Percentiles rank a stretch among this genome's conserved stretches.
Evolutionary conservation across 2,888 invertebrate species (phyloP).

Genomic region (Resseliella maxima): DNA sequence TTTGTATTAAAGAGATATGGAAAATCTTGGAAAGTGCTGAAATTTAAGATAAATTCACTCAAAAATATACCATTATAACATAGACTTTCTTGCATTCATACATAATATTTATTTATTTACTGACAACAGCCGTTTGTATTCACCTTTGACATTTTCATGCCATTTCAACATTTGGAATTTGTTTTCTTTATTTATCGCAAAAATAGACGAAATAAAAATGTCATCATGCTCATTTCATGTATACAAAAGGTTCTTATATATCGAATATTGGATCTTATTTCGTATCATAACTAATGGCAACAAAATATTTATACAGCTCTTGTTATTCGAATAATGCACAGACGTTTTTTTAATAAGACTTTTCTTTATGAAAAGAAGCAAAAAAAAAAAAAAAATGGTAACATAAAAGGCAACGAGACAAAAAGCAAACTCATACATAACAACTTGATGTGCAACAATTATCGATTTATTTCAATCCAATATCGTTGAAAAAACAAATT

Average conservation of each 20-base stretch:
- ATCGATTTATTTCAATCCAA: too few species aligned
- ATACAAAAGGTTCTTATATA: neutral
- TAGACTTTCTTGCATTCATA: too few species aligned
- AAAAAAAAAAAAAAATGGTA: neutral
- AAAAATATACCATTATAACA: neutral
- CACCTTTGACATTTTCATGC: constrained; percentile 9
- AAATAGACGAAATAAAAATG: neutral
- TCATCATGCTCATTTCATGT: neutral
- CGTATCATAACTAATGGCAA: neutral
- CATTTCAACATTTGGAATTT: neutral
- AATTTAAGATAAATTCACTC: neutral
- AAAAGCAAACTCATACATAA: too few species aligned
- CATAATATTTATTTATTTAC: too few species aligned
- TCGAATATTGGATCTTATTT: neutral
- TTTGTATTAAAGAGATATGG: neutral
- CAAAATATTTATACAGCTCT: neutral
- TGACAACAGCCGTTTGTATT: neutral
- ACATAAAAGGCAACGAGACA: too few species aligned
- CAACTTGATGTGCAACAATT: too few species aligned
- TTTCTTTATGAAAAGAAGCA: neutral
- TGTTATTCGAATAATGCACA: too few species aligned
- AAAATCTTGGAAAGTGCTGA: neutral
- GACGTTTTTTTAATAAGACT: neutral
- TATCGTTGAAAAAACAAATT: too few species aligned
- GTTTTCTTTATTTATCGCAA: neutral